Evolutionary conservation across 1,140 invertebrate species (phyloP), one percentile per base, ranked within the genome.

Genomic region (Danaus plexippus): DNA sequence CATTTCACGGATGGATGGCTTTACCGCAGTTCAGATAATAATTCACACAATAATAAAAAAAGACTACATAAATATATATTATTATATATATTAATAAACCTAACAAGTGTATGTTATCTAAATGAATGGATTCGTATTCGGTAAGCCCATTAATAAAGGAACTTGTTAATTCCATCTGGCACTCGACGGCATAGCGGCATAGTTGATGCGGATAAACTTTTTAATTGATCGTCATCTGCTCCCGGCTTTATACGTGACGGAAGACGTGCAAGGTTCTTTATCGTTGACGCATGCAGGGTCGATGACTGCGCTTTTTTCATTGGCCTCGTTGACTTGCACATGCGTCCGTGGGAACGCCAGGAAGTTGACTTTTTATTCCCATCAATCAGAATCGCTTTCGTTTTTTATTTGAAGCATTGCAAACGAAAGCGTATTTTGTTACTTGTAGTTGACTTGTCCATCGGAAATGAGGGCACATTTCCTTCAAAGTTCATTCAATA

Each of bases 211-310:
- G 63, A 73, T 66, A 78, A 85, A 82, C 78, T 86, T 85, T 86
- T 85, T 86, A 85, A 86, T 85, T 83, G 81, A 69, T 74, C 78
- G 73, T 85, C 83, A 85, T 85, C 77, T 84, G 83, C 80, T 78
- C 73, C 75, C 74, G 57, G 64, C 63, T 71, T 71, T 55, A 69
- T 76, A 83, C 78, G 81, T 71, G 68, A 73, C 71, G 76, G 77
- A 77, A 77, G 77, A 59, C 65, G 59, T 72, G 66, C 67, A 61
- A 69, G 69, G 66, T 55, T 70, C 67, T 69, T 74, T 81, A 76
- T 80, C 76, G 67, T 64, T 86, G 83, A 86, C 83, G 83, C 83
- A 83, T 71, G 64, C 68, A 68, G 71, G 83, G 83, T 85, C 83
- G 71, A 74, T 72, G 83, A 83, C 81, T 78, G 59, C 62, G 52